These are phyloP conservation scores for Cataglyphis livida DNA, from an alignment of 2,888 invertebrate species.

Conservation along the genomic window DNA sequence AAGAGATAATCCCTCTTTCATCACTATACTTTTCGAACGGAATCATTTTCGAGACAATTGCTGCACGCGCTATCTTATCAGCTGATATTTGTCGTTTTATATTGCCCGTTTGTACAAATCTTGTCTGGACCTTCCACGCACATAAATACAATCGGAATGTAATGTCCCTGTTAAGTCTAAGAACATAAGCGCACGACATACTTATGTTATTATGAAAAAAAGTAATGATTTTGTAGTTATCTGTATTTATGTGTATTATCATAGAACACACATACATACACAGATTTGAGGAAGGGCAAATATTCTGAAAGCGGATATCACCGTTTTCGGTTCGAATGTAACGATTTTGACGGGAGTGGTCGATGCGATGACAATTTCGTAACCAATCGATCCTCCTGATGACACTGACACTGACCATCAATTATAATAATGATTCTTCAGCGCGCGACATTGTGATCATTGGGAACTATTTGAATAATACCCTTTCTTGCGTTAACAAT, in stretches of 20 bases:
- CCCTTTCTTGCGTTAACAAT: constrained; percentile 74
- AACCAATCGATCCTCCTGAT: constrained; percentile 59
- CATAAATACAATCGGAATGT: not conserved
- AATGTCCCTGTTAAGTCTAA: constrained; percentile 1
- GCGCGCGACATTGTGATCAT: constrained; percentile 63
- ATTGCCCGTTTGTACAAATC: constrained; percentile 71
- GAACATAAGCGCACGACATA: not conserved
- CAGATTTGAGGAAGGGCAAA: not conserved
- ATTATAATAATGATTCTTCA: constrained; percentile 28
- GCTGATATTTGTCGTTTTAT: constrained; percentile 78
- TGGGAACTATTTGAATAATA: constrained; percentile 13
- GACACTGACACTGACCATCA: constrained; percentile 71
- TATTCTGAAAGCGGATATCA: constrained; percentile 18
- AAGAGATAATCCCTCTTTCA: constrained; percentile 24
- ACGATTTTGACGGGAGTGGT: constrained; percentile 36
- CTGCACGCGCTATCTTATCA: constrained; percentile 83
- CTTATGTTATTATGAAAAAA: not conserved
- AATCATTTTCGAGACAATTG: constrained; percentile 75
- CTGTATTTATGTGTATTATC: not conserved
- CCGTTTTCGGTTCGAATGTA: not conserved
- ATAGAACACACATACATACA: not conserved
- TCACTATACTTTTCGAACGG: constrained; percentile 57
- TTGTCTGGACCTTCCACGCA: constrained; percentile 22
- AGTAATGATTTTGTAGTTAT: not conserved
- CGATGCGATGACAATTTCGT: constrained; percentile 46